Conservation (phyloP, 2,113 vertebrate genomes). For the Bucco capensis region DNA sequence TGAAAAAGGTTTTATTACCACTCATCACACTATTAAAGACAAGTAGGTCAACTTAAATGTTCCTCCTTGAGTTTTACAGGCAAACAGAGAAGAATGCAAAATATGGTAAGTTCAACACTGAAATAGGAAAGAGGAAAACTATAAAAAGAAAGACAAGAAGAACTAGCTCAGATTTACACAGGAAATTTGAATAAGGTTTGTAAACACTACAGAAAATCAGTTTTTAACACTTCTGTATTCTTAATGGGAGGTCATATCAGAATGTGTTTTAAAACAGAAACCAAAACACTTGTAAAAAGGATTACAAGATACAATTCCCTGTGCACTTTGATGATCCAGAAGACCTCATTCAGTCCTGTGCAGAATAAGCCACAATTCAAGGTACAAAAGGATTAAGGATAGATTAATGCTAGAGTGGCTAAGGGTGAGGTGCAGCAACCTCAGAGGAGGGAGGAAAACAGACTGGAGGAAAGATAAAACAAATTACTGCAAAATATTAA, state of each 20-base stretch:
- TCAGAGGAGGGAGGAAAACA: neutral
- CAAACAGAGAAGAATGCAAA: neutral
- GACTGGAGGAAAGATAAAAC: neutral
- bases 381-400: neutral
- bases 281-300: neutral
- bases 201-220: neutral
- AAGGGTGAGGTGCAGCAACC: neutral
- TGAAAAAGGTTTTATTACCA: neutral
- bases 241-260: neutral
- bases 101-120: rapidly evolving
- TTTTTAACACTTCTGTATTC: neutral
- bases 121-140: neutral
- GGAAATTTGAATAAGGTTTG: neutral
- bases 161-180: neutral
- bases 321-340: neutral
- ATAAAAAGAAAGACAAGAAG: neutral
- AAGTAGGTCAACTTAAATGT: neutral
- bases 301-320: neutral
- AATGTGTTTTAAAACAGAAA: neutral
- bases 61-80: neutral
- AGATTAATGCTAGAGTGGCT: neutral
- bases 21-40: neutral
- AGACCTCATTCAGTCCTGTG: neutral
- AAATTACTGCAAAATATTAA: neutral
- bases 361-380: neutral